Percentiles rank a stretch among this genome's conserved stretches.
These are phyloP conservation scores for Pachyrhynchus sulphureomaculatus DNA, from an alignment of 1,140 invertebrate species.

Conservation along the genomic window DNA sequence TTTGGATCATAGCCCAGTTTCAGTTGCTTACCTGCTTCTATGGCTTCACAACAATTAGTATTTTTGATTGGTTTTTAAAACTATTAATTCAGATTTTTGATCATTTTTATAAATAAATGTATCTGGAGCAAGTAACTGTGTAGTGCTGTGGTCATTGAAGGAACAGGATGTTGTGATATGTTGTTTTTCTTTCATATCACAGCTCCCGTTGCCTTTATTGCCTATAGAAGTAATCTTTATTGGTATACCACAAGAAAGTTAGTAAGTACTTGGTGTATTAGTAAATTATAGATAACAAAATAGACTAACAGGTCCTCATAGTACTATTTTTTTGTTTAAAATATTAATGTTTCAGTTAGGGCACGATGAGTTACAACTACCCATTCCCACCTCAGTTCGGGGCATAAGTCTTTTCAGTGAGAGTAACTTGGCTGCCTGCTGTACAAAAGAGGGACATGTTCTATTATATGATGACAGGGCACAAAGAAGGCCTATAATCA, in stretches of 20 bases:
- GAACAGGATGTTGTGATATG: slow-evolving; percentile 25
- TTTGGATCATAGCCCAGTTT: slow-evolving; percentile 16
- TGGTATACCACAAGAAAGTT: too few relatives aligned
- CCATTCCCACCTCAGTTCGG: slow-evolving; percentile 46
- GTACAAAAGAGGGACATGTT: slow-evolving; percentile 51
- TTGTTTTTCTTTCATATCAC: slow-evolving; percentile 16
- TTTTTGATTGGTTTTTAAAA: neutral
- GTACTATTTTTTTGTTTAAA: too few relatives aligned
- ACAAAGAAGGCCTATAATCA: slow-evolving; percentile 56
- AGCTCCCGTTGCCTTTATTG: slow-evolving; percentile 16
- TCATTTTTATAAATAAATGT: too few relatives aligned
- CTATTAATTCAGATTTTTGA: neutral
- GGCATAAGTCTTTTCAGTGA: slow-evolving; percentile 42
- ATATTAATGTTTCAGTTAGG: slow-evolving; percentile 40
- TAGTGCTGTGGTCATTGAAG: neutral
- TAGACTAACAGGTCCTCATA: too few relatives aligned
- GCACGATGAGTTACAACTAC: slow-evolving; percentile 48
- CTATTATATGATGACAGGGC: slow-evolving; percentile 55
- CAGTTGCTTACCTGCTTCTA: slow-evolving; percentile 9
- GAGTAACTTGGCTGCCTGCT: slow-evolving; percentile 38
- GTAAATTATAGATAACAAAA: too few relatives aligned
- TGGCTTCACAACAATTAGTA: neutral
- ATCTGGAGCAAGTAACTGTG: too few relatives aligned
- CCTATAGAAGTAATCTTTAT: neutral
- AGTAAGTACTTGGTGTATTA: too few relatives aligned